These are phyloP conservation scores for Pogonognathellus flavescens DNA, from an alignment of 1,140 invertebrate genomes.

Conservation along the genomic window DNA sequence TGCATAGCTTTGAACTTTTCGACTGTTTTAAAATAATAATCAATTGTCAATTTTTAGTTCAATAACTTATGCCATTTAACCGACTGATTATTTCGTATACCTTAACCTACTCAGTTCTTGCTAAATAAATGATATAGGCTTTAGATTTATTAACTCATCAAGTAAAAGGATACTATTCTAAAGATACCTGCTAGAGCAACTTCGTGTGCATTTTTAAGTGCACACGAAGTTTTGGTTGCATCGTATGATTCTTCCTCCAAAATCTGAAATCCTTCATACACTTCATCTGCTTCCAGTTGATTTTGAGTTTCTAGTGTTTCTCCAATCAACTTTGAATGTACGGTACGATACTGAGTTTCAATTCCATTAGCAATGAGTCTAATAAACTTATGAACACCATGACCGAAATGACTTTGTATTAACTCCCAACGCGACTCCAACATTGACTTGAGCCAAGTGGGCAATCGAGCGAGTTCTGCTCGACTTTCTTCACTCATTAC, in stretches of 20 bases:
- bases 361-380: conserved; percentile 5
- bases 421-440: background rate
- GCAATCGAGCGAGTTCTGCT: background rate
- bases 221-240: background rate
- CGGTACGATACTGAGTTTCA: background rate
- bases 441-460: conserved; percentile 18
- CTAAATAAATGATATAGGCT: too few species aligned
- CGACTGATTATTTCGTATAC: too few species aligned
- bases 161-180: background rate
- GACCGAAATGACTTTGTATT: conserved; percentile 1
- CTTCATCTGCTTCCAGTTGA: background rate
- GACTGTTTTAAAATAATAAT: background rate
- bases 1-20: background rate
- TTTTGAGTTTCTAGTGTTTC: background rate
- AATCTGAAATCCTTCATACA: background rate
- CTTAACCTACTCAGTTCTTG: too few species aligned
- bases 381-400: background rate
- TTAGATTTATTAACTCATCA: too few species aligned
- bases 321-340: background rate
- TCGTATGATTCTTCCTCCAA: background rate
- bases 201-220: background rate
- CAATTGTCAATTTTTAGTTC: background rate
- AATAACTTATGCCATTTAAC: too few species aligned
- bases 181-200: background rate
- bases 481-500: background rate